Conservation (phyloP, 2,888 invertebrate genomes). For the Lymantria dispar region DNA sequence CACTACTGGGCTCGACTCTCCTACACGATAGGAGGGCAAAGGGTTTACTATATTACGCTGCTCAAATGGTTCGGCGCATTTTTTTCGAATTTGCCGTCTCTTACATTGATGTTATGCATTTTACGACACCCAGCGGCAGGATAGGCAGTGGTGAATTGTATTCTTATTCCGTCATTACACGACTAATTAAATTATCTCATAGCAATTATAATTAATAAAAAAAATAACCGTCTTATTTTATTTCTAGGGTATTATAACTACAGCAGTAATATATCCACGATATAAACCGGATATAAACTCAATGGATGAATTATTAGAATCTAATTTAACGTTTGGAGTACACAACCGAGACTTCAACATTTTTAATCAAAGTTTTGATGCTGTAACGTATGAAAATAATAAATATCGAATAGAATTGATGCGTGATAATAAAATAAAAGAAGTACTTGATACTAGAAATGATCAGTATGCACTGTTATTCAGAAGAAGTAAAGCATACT, state of each 20-base stretch:
- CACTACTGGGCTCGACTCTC: too few species aligned
- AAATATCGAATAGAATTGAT: conserved; percentile 56
- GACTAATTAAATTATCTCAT: background rate
- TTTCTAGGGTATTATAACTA: conserved; percentile 69
- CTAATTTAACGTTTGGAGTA: conserved; percentile 60
- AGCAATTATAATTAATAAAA: too few species aligned
- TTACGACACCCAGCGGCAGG: too few species aligned
- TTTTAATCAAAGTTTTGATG: conserved; percentile 54
- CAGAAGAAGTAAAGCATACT: conserved; percentile 65
- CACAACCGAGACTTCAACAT: conserved; percentile 59
- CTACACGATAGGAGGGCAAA: too few species aligned
- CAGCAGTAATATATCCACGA: conserved; percentile 67
- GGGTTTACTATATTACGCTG: too few species aligned
- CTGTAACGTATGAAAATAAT: conserved; percentile 41
- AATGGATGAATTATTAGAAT: conserved; percentile 42
- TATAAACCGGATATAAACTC: conserved; percentile 56
- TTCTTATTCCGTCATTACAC: too few species aligned
- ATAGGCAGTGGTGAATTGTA: too few species aligned
- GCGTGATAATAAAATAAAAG: conserved; percentile 58
- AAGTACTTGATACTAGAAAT: conserved; percentile 61
- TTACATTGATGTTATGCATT: too few species aligned
- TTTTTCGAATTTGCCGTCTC: too few species aligned
- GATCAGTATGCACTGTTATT: conserved; percentile 73
- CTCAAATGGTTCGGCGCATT: too few species aligned
- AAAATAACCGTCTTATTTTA: background rate